phyloP scores from a whole-genome alignment of 2,888 invertebrate species.

The Fragum whitleyi region DNA sequence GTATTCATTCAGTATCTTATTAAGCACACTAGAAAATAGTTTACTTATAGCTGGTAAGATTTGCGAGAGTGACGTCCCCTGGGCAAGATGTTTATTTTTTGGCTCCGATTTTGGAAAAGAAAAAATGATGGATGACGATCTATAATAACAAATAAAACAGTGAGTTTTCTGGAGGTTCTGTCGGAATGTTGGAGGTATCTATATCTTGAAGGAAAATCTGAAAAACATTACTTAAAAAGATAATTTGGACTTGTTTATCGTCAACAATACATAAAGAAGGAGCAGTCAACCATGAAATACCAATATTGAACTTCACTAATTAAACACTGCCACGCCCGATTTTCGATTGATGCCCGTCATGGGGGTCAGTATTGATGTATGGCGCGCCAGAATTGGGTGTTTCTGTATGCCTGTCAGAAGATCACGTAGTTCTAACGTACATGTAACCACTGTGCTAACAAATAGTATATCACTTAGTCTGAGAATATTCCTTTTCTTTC shows the following conservation, averaged over 20 bases:
- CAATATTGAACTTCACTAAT: background rate
- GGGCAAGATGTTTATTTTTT: background rate
- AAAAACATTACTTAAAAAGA: background rate
- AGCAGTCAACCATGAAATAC: background rate
- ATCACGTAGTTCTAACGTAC: background rate
- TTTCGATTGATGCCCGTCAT: constrained; percentile 16
- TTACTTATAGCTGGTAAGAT: too few species aligned
- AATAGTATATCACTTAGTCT: background rate
- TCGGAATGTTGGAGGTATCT: background rate
- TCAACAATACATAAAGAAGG: background rate
- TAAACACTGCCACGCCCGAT: background rate
- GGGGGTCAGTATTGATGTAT: constrained; percentile 3
- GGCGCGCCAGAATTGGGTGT: background rate
- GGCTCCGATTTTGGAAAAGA: background rate
- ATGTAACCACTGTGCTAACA: too few species aligned
- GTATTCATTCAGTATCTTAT: background rate
- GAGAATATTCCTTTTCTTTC: constrained; percentile 7
- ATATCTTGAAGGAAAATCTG: background rate
- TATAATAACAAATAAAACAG: background rate
- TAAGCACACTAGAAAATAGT: background rate
- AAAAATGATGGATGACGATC: background rate
- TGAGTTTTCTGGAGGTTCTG: background rate
- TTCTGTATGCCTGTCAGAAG: background rate
- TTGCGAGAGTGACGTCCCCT: constrained; percentile 3
- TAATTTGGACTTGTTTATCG: background rate